Evolutionary conservation across 2,888 invertebrate species (phyloP).

Genomic region (Sphaerophoria taeniata): DNA sequence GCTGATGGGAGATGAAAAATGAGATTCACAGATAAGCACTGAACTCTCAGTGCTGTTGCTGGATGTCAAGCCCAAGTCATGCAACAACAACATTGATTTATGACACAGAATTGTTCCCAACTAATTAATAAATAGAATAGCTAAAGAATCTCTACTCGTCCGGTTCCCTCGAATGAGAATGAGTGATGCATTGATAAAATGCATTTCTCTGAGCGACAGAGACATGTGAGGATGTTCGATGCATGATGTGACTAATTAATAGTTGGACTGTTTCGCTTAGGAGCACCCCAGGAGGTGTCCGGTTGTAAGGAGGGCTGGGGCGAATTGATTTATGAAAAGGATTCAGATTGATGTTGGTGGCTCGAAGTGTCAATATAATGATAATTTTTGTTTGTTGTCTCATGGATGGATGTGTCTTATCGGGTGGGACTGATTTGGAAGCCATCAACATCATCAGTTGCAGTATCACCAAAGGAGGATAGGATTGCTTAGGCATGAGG

Average conservation of each 20-base stretch:
- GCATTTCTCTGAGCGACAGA: constrained; percentile 62
- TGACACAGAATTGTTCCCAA: constrained; percentile 63
- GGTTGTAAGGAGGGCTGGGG: neutral
- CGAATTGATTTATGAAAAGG: constrained; percentile 70
- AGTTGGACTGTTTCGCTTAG: constrained; percentile 32
- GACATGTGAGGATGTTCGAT: constrained; percentile 34
- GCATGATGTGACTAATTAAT: constrained; percentile 68
- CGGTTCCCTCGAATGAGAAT: neutral
- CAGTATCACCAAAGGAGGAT: constrained; percentile 1
- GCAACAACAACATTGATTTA: constrained; percentile 66
- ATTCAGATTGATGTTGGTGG: constrained; percentile 66
- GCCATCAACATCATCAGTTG: constrained; percentile 17
- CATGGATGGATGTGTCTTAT: constrained; percentile 11
- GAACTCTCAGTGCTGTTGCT: neutral
- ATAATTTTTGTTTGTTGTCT: constrained; percentile 49
- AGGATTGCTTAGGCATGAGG: neutral
- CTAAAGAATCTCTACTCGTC: constrained; percentile 22
- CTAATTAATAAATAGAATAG: constrained; percentile 72
- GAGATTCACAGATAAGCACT: constrained; percentile 67
- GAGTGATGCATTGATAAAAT: constrained; percentile 70
- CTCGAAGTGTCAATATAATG: constrained; percentile 66
- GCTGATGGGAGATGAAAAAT: constrained; percentile 64
- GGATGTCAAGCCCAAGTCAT: constrained; percentile 43
- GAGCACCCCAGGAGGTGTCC: neutral
- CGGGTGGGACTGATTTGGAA: constrained; percentile 48